Conservation (phyloP, 2,797 vertebrate species). For the Morus bassanus region DNA sequence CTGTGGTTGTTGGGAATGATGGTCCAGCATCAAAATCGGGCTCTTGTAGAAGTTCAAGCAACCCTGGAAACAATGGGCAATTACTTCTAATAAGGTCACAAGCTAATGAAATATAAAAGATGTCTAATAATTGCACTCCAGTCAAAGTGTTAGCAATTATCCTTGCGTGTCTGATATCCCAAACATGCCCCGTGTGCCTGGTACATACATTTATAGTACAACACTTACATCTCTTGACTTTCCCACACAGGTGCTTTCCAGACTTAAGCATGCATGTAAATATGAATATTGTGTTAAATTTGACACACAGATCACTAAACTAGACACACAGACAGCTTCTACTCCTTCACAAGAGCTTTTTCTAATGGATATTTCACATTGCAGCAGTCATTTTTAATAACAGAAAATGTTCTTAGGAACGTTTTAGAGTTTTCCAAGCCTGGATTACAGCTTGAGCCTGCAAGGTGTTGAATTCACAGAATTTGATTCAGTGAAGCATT, state of each 20-base stretch:
- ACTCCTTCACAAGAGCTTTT: background rate
- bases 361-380: background rate
- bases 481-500: background rate
- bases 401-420: background rate
- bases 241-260: constrained; percentile 39
- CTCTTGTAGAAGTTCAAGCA: background rate
- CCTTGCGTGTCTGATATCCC: background rate
- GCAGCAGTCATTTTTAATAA: background rate
- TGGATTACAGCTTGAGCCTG: background rate
- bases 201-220: background rate
- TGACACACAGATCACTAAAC: constrained; percentile 18
- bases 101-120: constrained; percentile 9
- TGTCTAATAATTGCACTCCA: background rate
- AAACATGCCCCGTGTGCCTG: background rate
- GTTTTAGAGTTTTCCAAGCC: background rate
- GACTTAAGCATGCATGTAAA: background rate
- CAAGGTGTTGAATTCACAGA: background rate
- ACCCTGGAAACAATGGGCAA: background rate
- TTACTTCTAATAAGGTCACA: background rate
- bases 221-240: background rate
- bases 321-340: background rate
- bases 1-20: background rate
- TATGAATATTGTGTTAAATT: constrained; percentile 33
- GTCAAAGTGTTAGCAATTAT: constrained; percentile 1
- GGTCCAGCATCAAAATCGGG: background rate